Percentiles rank a stretch among this genome's conserved stretches.
These are phyloP conservation scores for Hypomecis punctinalis DNA, from an alignment of 2,888 invertebrate species.

Conservation along the genomic window DNA sequence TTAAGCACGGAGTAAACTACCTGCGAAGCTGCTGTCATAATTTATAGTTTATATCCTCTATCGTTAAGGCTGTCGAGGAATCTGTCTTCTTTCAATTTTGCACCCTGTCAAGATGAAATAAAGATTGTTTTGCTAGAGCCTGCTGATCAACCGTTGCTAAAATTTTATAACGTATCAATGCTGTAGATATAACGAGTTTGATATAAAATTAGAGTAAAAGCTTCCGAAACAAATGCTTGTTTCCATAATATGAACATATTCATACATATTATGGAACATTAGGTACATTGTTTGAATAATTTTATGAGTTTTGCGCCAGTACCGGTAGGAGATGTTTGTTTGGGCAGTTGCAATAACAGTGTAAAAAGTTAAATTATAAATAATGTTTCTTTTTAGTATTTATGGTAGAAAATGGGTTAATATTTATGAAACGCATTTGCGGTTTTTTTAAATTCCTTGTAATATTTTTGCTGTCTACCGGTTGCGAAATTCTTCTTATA, in stretches of 20 bases:
- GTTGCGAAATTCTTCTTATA: no score
- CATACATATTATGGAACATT: no score
- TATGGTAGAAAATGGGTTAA: no score
- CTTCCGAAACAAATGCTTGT: conserved; percentile 5
- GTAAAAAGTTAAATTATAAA: no score
- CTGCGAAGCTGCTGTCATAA: conserved; percentile 43
- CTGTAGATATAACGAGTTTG: background rate
- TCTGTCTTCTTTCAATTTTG: conserved; percentile 21
- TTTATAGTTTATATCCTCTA: conserved; percentile 39
- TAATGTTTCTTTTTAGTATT: no score
- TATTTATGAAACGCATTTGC: no score
- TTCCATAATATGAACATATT: background rate
- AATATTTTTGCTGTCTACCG: no score
- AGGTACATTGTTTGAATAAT: no score
- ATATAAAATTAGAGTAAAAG: conserved; percentile 4
- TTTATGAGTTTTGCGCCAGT: no score
- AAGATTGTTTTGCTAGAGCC: conserved; percentile 7
- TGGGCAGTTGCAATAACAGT: no score
- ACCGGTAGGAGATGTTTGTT: no score
- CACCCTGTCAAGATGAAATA: conserved; percentile 24
- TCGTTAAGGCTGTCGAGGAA: conserved; percentile 27
- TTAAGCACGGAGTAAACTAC: conserved; percentile 42
- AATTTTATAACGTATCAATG: conserved; percentile 2
- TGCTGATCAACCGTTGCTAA: conserved; percentile 1
- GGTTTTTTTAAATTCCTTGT: no score